Base-by-base conservation (phyloP, 2,797 vertebrate species). In the Tenualosa ilisha region DNA sequence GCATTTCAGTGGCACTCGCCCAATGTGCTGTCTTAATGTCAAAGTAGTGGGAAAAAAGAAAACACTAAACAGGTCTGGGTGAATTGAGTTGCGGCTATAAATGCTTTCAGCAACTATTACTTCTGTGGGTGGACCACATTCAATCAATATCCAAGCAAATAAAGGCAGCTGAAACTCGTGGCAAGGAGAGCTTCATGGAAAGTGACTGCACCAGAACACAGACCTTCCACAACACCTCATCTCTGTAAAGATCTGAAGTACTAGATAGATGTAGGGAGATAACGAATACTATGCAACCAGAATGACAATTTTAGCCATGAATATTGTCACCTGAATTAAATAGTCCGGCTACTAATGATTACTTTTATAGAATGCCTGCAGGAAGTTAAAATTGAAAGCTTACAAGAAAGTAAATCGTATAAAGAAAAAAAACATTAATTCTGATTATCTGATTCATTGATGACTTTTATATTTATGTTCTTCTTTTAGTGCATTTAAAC, bases 81-180 rank as follows among this genome's bases (percentile, higher is more conserved):
- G 90, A 94, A 93, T 91, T 94, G 92, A 95, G 91, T 88, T 91
- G 92, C 89, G 93, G 93, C 94, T 92, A 91, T 93, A 93, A 94
- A 94, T 94, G 94, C 93, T 95, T 94, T 96, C 93, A 96, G 93
- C 92, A 95, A 95, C 92, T 94, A 94, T 95, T 94, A 95, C 94
- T 94, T 95, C 93, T 93, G 92, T 92, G 93, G 91, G 91, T 93
- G 91, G 90, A 93, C 91, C 92, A 91, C 91, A 92, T 93, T 93
- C 91, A 94, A 95, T 96, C 95, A 95, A 95, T 95, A 95, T 87
- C 92, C 89, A 90, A 93, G 93, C 93, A 94, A 93, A 94, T 93
- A 93, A 94, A 95, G 93, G 91, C 93, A 91, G 87, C 88, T 91
- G 91, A 91, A 91, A 94, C 90, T 93, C 90, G 90, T 90, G 94